Conservation (phyloP, 2,113 vertebrate genomes). For the Bos indicus region DNA sequence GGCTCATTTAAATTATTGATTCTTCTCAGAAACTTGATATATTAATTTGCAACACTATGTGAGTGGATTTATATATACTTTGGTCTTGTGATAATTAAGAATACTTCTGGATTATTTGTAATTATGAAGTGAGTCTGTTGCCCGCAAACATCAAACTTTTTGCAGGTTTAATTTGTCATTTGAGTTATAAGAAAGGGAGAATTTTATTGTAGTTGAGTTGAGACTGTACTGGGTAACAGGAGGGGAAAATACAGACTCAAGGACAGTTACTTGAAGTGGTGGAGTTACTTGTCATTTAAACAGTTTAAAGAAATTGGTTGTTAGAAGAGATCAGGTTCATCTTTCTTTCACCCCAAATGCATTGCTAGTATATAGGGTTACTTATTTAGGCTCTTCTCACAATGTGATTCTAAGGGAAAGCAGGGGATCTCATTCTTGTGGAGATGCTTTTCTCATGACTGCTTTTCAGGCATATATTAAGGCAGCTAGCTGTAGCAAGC, state of each 20-base stretch:
- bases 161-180: constrained; percentile 15
- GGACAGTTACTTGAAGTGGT: background rate
- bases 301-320: background rate
- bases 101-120: constrained; percentile 5
- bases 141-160: background rate
- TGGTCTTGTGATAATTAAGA: constrained; percentile 22
- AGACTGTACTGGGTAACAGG: background rate
- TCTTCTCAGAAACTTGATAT: background rate
- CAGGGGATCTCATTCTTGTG: background rate
- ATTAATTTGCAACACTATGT: background rate
- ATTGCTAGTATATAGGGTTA: background rate
- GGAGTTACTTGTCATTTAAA: background rate
- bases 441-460: background rate
- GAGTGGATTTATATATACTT: constrained; percentile 7
- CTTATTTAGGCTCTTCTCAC: background rate
- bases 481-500: background rate
- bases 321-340: background rate
- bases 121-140: constrained; percentile 24
- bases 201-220: background rate
- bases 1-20: background rate
- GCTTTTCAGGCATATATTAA: background rate
- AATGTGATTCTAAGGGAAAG: background rate
- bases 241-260: background rate
- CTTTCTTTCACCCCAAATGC: background rate
- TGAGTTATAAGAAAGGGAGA: background rate